Percentiles rank a stretch among this genome's conserved stretches.
Conservation (phyloP, 2,113 vertebrate species). For the Corythaeola cristata region DNA sequence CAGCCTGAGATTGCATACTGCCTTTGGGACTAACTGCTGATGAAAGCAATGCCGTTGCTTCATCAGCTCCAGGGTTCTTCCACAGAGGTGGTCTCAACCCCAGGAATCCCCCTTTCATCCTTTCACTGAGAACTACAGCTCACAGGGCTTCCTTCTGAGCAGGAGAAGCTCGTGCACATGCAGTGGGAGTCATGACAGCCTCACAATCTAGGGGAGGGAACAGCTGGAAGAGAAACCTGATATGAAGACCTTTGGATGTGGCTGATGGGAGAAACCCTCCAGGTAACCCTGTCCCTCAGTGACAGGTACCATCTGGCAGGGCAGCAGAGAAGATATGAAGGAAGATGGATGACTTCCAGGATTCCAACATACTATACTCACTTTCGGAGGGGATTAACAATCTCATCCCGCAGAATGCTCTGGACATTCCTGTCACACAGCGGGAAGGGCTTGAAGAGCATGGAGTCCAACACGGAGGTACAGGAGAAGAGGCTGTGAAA, state of each 20-base stretch:
- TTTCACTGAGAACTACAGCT: not conserved
- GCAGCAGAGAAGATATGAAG: not conserved
- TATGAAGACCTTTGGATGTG: not conserved
- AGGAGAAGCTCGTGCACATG: not conserved
- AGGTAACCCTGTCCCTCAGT: not conserved
- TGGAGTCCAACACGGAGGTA: constrained; percentile 85
- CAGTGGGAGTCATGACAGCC: not conserved
- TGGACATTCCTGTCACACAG: constrained; percentile 76
- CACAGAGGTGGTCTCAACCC: not conserved
- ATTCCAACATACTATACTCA: constrained; percentile 26
- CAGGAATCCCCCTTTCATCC: not conserved
- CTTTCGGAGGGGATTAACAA: constrained; percentile 87
- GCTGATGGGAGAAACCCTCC: not conserved
- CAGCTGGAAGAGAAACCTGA: not conserved
- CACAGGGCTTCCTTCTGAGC: not conserved
- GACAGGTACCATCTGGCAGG: not conserved
- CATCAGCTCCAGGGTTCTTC: not conserved
- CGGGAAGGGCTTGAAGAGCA: constrained; percentile 81
- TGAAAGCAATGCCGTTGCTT: not conserved
- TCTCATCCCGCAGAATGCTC: constrained; percentile 81
- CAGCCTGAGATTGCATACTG: not conserved
- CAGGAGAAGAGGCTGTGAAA: constrained; percentile 86
- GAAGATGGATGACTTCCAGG: not conserved
- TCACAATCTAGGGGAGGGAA: not conserved
- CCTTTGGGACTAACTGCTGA: not conserved